A percentile compares a stretch with the other conserved stretches of the same genome.
These are phyloP conservation scores for Lycophotia porphyrea DNA, from an alignment of 2,888 invertebrate species.

Conservation along the genomic window DNA sequence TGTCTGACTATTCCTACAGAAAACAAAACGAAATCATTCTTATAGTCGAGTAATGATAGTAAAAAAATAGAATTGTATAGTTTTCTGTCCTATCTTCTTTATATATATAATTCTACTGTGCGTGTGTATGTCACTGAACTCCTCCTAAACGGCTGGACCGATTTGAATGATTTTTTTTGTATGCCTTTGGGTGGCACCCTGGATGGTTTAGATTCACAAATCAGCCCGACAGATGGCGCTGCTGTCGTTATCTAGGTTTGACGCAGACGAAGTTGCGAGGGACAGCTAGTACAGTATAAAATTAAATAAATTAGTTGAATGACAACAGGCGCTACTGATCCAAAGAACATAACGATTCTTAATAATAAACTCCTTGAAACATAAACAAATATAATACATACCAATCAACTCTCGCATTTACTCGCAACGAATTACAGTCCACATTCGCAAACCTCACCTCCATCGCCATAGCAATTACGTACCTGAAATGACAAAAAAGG, in stretches of 20 bases:
- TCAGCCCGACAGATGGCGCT: no score
- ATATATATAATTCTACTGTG: no score
- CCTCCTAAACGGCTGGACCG: no score
- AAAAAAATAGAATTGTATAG: slow-evolving; percentile 22
- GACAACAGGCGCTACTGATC: slow-evolving; percentile 33
- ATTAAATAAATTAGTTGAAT: slow-evolving; percentile 35
- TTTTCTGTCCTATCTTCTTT: not conserved
- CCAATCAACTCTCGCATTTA: slow-evolving; percentile 34
- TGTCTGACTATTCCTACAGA: not conserved
- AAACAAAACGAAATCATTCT: slow-evolving; percentile 5
- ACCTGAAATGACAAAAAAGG: slow-evolving; percentile 64
- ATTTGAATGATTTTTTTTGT: no score
- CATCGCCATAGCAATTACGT: slow-evolving; percentile 51
- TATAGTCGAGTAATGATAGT: slow-evolving; percentile 9
- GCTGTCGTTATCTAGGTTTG: no score
- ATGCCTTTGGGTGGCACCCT: no score
- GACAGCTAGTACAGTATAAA: no score
- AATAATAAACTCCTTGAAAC: slow-evolving; percentile 24
- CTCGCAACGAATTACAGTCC: slow-evolving; percentile 31
- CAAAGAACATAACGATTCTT: slow-evolving; percentile 25
- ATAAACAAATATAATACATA: slow-evolving; percentile 51
- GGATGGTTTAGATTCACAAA: no score
- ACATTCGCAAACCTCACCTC: slow-evolving; percentile 43
- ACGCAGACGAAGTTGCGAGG: no score
- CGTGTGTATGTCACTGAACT: no score